Conservation (phyloP, 1,140 invertebrate species). For the Papilio helenus region DNA sequence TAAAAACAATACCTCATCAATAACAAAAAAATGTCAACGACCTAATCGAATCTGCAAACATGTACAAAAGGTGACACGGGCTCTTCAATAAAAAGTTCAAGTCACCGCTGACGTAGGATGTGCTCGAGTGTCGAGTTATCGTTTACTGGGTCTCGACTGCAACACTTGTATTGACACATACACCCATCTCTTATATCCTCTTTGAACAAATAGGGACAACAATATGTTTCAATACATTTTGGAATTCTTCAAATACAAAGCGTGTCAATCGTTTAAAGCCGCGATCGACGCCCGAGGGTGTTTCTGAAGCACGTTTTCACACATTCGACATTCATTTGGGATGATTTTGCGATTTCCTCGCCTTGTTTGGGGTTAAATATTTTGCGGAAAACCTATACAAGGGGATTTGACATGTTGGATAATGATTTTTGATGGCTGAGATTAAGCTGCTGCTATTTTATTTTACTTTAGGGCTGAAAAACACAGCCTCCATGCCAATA, state of each 20-base stretch:
- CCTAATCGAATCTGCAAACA: slow-evolving; percentile 34
- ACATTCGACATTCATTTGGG: slow-evolving; percentile 70
- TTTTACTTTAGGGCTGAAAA: background rate
- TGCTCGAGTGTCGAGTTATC: background rate
- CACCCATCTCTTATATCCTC: background rate
- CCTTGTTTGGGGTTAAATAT: slow-evolving; percentile 40
- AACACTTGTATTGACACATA: no score
- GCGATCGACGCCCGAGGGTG: slow-evolving; percentile 57
- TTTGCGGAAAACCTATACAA: background rate
- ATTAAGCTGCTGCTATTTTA: background rate
- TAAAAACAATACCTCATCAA: background rate
- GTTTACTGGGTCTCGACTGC: background rate
- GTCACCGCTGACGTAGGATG: slow-evolving; percentile 10
- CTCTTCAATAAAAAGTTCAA: slow-evolving; percentile 25
- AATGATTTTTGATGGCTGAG: background rate
- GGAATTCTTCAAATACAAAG: slow-evolving; percentile 13
- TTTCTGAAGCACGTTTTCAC: slow-evolving; percentile 58
- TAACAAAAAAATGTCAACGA: slow-evolving; percentile 6
- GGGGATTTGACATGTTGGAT: background rate
- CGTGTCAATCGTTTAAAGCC: slow-evolving; percentile 36
- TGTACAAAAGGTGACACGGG: slow-evolving; percentile 27
- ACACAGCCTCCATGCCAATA: no score
- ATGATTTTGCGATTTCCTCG: slow-evolving; percentile 65
- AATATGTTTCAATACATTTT: background rate
- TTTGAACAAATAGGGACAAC: background rate